These are phyloP conservation scores for Erynnis tages DNA, from an alignment of 2,888 invertebrate species.

Conservation along the genomic window DNA sequence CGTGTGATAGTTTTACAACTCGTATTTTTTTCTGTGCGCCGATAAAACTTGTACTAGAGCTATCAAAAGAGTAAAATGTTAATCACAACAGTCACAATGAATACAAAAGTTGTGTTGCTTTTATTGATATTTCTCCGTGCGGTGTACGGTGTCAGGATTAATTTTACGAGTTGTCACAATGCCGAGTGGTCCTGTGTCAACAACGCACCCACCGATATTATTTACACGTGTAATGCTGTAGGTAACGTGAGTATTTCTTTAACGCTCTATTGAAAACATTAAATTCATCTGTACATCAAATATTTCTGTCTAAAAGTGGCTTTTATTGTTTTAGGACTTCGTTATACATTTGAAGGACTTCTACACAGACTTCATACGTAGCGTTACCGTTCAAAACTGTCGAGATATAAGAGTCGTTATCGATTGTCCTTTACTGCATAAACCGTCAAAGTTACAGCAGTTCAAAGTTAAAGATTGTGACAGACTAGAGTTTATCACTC, in stretches of 20 bases:
- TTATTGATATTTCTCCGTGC: constrained; percentile 39
- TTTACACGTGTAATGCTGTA: constrained; percentile 56
- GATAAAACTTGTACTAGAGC: constrained; percentile 8
- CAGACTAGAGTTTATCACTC: constrained; percentile 58
- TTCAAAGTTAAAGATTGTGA: constrained; percentile 65
- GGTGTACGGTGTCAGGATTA: constrained; percentile 54
- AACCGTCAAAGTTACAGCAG: constrained; percentile 60
- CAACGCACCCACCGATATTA: constrained; percentile 54
- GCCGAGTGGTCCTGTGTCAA: constrained; percentile 71
- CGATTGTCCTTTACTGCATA: constrained; percentile 68
- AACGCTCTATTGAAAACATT: no score
- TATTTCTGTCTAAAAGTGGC: not conserved
- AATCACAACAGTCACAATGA: constrained; percentile 40
- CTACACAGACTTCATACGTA: constrained; percentile 67
- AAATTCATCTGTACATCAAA: not conserved
- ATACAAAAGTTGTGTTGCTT: constrained; percentile 36
- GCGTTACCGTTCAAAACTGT: constrained; percentile 74
- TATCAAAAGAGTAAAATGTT: constrained; percentile 34
- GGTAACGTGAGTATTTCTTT: constrained; percentile 64
- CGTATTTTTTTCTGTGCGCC: constrained; percentile 38
- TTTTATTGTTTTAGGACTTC: constrained; percentile 70
- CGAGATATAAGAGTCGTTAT: constrained; percentile 68
- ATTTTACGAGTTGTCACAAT: constrained; percentile 66
- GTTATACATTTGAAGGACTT: constrained; percentile 75
- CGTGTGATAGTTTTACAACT: constrained; percentile 51